phyloP scores from a whole-genome alignment of 64 coral and sea anemone genomes.

The Orbicella faveolata region DNA sequence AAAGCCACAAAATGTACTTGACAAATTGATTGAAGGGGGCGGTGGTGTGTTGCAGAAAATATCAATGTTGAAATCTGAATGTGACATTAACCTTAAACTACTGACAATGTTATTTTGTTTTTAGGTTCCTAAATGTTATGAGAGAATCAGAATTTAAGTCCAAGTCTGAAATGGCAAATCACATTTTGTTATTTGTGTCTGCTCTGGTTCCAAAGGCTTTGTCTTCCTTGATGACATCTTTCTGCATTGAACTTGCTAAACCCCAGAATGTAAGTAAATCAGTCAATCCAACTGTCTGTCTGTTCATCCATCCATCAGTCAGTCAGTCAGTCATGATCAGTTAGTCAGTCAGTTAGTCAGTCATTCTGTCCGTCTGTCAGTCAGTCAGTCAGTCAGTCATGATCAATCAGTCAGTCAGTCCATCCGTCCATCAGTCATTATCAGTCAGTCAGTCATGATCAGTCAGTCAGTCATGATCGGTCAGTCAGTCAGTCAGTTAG shows the following conservation, averaged over 20 bases:
- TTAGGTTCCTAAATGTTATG: constrained; percentile 56
- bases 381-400: too few relatives aligned
- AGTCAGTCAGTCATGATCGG: too few relatives aligned
- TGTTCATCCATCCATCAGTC: background rate
- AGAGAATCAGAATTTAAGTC: constrained; percentile 79
- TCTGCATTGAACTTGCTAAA: constrained; percentile 90
- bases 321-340: background rate
- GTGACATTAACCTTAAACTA: background rate
- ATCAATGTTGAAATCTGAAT: too few relatives aligned
- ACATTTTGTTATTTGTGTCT: constrained; percentile 90
- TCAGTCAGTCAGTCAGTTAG: too few relatives aligned
- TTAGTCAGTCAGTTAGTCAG: too few relatives aligned
- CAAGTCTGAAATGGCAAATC: constrained; percentile 76
- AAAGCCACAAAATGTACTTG: too few relatives aligned
- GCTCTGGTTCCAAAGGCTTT: constrained; percentile 96
- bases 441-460: too few relatives aligned
- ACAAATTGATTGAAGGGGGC: too few relatives aligned
- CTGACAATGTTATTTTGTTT: constrained; percentile 9
- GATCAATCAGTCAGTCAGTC: too few relatives aligned
- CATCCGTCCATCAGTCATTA: too few relatives aligned
- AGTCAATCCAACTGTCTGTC: background rate
- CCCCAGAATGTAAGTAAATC: constrained; percentile 71
- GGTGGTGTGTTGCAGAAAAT: too few relatives aligned
- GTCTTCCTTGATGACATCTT: constrained; percentile 85
- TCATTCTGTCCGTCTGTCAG: too few relatives aligned